Evolutionary conservation across 2,113 vertebrate genomes (phyloP).

Genomic region (Psilopsiagon aymara): DNA sequence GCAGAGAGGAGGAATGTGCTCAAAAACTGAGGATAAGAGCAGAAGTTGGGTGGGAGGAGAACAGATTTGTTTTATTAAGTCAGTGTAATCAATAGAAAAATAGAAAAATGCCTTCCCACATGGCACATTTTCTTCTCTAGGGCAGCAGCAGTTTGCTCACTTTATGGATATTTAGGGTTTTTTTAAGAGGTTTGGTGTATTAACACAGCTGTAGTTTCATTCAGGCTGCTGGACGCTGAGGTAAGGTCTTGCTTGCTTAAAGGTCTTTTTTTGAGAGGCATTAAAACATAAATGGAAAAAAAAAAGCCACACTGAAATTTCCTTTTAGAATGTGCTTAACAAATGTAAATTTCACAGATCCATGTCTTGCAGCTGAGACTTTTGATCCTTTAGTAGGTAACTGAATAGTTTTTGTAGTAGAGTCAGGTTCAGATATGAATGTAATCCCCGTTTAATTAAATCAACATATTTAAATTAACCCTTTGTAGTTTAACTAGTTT

Average conservation of each 20-base stretch:
- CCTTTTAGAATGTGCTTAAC: background rate
- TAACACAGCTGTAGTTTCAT: background rate
- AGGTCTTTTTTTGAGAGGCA: background rate
- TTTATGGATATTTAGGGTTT: background rate
- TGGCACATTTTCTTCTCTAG: background rate
- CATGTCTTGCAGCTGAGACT: background rate
- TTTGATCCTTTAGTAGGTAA: background rate
- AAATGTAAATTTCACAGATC: background rate
- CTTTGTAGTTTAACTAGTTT: background rate
- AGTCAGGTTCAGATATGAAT: background rate
- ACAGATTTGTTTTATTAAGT: conserved; percentile 65
- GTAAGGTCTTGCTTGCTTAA: background rate
- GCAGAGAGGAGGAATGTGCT: background rate
- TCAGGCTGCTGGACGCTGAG: background rate
- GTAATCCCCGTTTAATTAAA: conserved; percentile 20
- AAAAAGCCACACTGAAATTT: background rate
- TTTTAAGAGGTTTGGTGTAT: background rate
- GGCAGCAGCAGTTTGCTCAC: background rate
- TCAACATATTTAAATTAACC: background rate
- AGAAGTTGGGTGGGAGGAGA: conserved; percentile 61
- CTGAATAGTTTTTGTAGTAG: background rate
- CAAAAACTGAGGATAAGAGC: background rate
- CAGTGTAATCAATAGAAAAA: conserved; percentile 35
- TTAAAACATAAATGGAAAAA: background rate
- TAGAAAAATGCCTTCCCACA: conserved; percentile 31